phyloP scores from a whole-genome alignment of 2,888 invertebrate genomes.

The Candidula unifasciata region DNA sequence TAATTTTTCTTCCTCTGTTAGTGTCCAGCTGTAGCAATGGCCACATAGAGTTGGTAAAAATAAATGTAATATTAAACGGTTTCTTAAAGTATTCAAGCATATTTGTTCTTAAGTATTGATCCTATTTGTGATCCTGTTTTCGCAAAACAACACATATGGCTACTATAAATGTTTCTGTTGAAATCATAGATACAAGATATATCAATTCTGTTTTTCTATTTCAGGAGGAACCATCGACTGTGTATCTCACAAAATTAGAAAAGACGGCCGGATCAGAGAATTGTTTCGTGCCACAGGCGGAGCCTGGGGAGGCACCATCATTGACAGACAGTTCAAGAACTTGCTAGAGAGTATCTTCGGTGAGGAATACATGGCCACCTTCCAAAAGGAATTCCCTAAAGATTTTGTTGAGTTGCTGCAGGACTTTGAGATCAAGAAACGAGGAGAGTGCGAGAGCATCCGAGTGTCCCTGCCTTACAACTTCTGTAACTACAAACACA shows the following conservation, averaged over 20 bases:
- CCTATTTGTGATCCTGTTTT: too few species aligned
- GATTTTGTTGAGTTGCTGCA: constrained; percentile 70
- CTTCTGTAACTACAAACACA: constrained; percentile 71
- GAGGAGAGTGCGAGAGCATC: constrained; percentile 71
- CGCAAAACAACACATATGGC: too few species aligned
- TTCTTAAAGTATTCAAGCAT: too few species aligned
- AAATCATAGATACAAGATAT: too few species aligned
- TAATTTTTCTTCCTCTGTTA: too few species aligned
- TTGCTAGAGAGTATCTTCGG: constrained; percentile 69
- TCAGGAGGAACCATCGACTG: constrained; percentile 74
- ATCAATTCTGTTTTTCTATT: too few species aligned
- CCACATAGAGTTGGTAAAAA: too few species aligned
- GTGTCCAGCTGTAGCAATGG: too few species aligned
- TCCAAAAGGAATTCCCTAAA: constrained; percentile 68
- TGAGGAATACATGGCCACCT: constrained; percentile 66
- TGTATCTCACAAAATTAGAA: constrained; percentile 72
- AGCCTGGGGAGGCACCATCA: constrained; percentile 73
- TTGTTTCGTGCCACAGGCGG: constrained; percentile 73
- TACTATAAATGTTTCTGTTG: too few species aligned
- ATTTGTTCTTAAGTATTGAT: too few species aligned
- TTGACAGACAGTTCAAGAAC: constrained; percentile 69
- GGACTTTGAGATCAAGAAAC: constrained; percentile 73
- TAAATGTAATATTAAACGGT: too few species aligned
- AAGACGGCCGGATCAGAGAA: constrained; percentile 70
- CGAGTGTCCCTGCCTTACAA: constrained; percentile 72